phyloP scores from a whole-genome alignment of 2,113 vertebrate species.

The Sinocyclocheilus anshuiensis region DNA sequence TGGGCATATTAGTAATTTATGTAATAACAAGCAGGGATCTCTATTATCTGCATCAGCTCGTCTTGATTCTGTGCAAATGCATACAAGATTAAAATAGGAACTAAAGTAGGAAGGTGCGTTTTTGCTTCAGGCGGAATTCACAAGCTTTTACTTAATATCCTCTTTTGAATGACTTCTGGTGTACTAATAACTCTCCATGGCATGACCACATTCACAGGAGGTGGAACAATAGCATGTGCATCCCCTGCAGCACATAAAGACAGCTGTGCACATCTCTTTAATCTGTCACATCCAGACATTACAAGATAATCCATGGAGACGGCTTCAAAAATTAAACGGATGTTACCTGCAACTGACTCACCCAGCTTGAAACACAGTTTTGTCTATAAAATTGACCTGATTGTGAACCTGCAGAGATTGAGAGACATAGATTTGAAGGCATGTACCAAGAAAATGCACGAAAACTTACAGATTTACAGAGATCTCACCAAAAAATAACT shows the following conservation, averaged over 20 bases:
- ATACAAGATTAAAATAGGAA: neutral
- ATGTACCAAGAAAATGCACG: neutral
- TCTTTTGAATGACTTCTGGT: conserved; percentile 20
- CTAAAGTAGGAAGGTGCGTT: neutral
- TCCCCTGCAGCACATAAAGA: conserved; percentile 12
- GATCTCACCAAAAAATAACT: neutral
- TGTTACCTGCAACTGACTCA: neutral
- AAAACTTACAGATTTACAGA: neutral
- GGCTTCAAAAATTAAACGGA: neutral
- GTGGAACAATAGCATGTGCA: conserved; percentile 3
- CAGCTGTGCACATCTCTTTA: conserved; percentile 6
- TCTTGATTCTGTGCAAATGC: neutral
- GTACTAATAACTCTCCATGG: conserved; percentile 20
- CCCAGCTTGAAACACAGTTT: neutral
- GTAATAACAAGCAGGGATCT: neutral
- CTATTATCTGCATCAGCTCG: neutral
- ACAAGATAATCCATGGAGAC: neutral
- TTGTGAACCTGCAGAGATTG: neutral
- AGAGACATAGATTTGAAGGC: neutral
- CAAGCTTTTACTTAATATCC: neutral
- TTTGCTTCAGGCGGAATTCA: neutral
- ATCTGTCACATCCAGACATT: neutral
- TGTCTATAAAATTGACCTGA: neutral
- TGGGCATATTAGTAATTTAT: neutral
- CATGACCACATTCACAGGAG: neutral